These are phyloP conservation scores for Heliconius ismenius DNA, from an alignment of 2,888 invertebrate species.

Conservation along the genomic window DNA sequence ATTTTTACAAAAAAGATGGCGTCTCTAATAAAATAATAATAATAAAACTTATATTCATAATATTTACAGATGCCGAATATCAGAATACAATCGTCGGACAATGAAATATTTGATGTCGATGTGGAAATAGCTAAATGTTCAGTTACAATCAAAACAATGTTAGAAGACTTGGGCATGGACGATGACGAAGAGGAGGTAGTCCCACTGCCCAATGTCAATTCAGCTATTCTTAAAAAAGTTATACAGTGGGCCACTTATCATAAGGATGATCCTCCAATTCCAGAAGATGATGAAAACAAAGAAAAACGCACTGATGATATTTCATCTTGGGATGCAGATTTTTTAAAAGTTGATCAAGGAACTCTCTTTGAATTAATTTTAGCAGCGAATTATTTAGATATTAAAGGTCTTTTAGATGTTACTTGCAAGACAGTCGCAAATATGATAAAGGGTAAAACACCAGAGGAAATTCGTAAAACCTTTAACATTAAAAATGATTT, in stretches of 20 bases:
- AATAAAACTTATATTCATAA: background rate
- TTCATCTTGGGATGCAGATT: slow-evolving; percentile 99
- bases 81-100: slow-evolving; percentile 96
- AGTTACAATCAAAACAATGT: slow-evolving; percentile 98
- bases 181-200: slow-evolving; percentile 97
- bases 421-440: slow-evolving; percentile 99
- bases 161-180: slow-evolving; percentile 96
- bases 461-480: slow-evolving; percentile 97
- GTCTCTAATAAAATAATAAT: slow-evolving; percentile 12
- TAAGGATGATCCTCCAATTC: slow-evolving; percentile 96
- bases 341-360: slow-evolving; percentile 98
- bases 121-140: slow-evolving; percentile 98
- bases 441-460: slow-evolving; percentile 99
- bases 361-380: slow-evolving; percentile 97
- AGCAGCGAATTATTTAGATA: slow-evolving; percentile 98
- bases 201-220: slow-evolving; percentile 98
- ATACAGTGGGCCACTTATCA: slow-evolving; percentile 96
- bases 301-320: slow-evolving; percentile 99
- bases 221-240: slow-evolving; percentile 96
- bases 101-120: slow-evolving; percentile 97
- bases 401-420: slow-evolving; percentile 96
- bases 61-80: slow-evolving; percentile 92
- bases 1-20: slow-evolving; percentile 38
- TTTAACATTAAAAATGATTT: slow-evolving; percentile 99
- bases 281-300: slow-evolving; percentile 98